These are phyloP conservation scores for Troides oblongomaculatus DNA, from an alignment of 2,888 invertebrate genomes.

Conservation along the genomic window DNA sequence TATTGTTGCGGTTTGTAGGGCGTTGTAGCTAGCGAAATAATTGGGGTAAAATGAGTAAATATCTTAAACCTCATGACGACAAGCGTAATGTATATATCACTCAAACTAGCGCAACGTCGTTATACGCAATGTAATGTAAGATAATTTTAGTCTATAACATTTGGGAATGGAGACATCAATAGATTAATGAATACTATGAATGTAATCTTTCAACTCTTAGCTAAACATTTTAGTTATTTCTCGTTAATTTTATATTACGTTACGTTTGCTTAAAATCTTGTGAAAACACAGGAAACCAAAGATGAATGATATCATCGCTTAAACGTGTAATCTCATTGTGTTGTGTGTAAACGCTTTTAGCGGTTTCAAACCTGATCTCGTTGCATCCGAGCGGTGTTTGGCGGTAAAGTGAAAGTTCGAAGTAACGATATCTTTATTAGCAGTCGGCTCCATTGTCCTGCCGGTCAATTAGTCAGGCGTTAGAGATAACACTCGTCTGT, in stretches of 20 bases:
- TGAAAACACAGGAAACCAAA: background rate
- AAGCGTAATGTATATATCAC: too few species aligned
- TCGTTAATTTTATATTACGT: too few species aligned
- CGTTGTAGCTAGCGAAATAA: too few species aligned
- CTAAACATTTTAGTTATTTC: background rate
- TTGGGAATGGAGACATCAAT: too few species aligned
- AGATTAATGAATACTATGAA: too few species aligned
- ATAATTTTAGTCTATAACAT: too few species aligned
- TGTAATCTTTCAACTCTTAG: background rate
- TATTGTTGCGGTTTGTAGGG: too few species aligned
- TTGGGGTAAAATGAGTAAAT: too few species aligned
- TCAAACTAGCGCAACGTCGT: too few species aligned
- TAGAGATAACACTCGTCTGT: conserved; percentile 30
- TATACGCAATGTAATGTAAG: too few species aligned
- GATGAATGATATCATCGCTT: background rate
- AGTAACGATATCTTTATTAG: conserved; percentile 33
- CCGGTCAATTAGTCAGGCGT: conserved; percentile 38
- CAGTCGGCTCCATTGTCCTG: conserved; percentile 36
- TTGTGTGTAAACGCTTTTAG: background rate
- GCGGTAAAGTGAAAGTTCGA: conserved; percentile 36
- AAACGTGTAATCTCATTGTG: background rate
- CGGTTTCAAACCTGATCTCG: background rate
- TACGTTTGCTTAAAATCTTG: background rate
- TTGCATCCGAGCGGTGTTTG: conserved; percentile 1
- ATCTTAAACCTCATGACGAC: too few species aligned